Conservation (phyloP, 92 coral and sea anemone species). For the Palythoa grandiflora region DNA sequence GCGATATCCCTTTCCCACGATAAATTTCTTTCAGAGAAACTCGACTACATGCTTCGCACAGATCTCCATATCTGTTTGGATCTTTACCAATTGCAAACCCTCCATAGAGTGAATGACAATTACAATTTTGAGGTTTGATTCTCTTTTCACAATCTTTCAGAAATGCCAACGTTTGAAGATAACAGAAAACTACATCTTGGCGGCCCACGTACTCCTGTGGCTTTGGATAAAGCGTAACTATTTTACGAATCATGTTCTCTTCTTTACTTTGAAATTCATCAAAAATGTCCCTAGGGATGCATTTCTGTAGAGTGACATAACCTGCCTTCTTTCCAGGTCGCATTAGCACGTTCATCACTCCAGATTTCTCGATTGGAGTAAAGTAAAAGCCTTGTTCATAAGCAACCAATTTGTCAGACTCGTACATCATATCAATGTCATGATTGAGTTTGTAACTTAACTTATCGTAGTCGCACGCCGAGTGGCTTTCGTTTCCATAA, state of each 20-base stretch:
- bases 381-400: not conserved
- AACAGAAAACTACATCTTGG: not conserved
- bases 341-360: constrained; percentile 28
- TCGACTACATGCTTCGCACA: not conserved
- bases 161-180: not conserved
- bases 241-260: not conserved
- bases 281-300: not conserved
- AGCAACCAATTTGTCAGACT: constrained; percentile 9
- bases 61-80: constrained; percentile 13
- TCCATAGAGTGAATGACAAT: not conserved
- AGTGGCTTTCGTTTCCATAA: not conserved
- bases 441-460: constrained; percentile 2
- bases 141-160: not conserved
- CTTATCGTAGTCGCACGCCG: not conserved
- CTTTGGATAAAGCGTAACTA: not conserved
- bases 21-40: not conserved
- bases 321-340: constrained; percentile 22
- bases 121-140: not conserved
- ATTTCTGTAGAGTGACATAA: constrained; percentile 12
- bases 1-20: not conserved
- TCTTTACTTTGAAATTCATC: not conserved
- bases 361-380: constrained; percentile 10
- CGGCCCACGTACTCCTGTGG: not conserved
- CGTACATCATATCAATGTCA: constrained; percentile 22
- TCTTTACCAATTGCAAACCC: not conserved